phyloP scores from a whole-genome alignment of 2,797 vertebrate genomes.

The Pitangus sulphuratus region DNA sequence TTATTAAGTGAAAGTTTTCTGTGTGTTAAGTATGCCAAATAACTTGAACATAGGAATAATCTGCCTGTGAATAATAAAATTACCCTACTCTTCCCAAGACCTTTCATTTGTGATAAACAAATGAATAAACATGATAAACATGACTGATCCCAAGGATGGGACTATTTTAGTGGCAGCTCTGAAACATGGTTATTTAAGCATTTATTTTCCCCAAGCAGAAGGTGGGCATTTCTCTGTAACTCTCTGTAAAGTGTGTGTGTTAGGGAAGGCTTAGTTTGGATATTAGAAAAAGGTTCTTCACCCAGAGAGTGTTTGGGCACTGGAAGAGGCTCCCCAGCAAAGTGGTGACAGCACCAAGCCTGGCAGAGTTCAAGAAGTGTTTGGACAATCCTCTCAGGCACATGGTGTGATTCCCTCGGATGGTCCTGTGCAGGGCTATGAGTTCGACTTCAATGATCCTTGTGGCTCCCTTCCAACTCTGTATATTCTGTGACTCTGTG shows the following conservation, averaged over 20 bases:
- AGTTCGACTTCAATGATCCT: neutral
- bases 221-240: neutral
- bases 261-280: neutral
- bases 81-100: neutral
- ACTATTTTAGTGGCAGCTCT: neutral
- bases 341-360: neutral
- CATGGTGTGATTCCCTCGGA: neutral
- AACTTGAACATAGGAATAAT: neutral
- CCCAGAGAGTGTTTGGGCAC: neutral
- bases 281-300: neutral
- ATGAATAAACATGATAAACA: neutral
- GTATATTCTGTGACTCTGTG: neutral
- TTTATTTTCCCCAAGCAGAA: neutral
- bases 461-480: neutral
- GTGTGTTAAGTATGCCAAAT: neutral
- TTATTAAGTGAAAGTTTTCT: neutral
- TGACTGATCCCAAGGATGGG: neutral
- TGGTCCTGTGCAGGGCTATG: neutral
- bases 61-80: neutral
- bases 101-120: neutral
- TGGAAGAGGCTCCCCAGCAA: neutral
- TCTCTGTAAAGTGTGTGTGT: neutral
- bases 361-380: neutral
- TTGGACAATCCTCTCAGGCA: neutral
- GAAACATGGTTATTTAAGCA: neutral